Conservation (phyloP, 2,888 invertebrate genomes). For the Seira sanloemensis region DNA sequence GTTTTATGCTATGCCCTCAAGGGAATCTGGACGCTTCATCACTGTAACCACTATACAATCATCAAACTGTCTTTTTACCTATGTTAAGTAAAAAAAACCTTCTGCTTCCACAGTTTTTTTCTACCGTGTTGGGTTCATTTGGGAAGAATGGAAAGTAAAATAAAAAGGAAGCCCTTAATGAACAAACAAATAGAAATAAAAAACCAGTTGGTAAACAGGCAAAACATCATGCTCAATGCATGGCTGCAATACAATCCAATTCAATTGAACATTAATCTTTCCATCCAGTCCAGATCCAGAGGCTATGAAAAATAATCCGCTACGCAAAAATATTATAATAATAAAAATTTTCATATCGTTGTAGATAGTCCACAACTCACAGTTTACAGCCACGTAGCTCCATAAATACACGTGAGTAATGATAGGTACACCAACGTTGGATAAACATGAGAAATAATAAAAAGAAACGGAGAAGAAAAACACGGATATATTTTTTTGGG, state of each 20-base stretch:
- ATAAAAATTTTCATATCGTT: background rate
- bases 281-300: background rate
- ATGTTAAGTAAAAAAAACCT: background rate
- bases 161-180: constrained; percentile 53
- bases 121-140: background rate
- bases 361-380: too few relatives aligned
- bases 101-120: background rate
- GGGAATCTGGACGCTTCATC: constrained; percentile 27
- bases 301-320: background rate
- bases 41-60: constrained; percentile 15
- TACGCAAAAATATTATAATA: constrained; percentile 8
- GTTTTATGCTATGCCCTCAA: constrained; percentile 48
- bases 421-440: background rate
- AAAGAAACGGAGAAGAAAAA: background rate
- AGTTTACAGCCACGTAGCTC: too few relatives aligned
- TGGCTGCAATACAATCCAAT: background rate
- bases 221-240: constrained; percentile 2
- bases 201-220: constrained; percentile 47
- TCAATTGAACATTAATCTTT: background rate
- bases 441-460: background rate
- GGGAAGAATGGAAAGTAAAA: background rate
- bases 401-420: too few relatives aligned
- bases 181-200: constrained; percentile 32
- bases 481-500: too few relatives aligned
- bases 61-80: background rate